These are phyloP conservation scores for Heptranchias perlo DNA, from an alignment of 2,113 vertebrate genomes.

Conservation along the genomic window DNA sequence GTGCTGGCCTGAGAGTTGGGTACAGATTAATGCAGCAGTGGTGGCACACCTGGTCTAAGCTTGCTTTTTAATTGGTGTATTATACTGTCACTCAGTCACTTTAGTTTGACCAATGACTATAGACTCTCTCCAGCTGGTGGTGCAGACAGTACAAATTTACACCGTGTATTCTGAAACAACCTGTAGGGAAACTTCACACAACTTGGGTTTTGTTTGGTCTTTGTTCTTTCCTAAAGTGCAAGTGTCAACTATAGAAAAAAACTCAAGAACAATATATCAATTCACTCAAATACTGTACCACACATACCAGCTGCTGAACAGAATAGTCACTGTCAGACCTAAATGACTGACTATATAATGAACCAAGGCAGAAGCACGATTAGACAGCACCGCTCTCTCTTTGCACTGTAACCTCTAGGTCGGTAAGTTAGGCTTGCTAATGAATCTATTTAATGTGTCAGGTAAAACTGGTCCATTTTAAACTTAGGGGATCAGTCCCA, in stretches of 20 bases:
- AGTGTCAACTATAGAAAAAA: neutral
- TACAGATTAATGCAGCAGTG: neutral
- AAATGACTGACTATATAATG: conserved; percentile 30
- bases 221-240: neutral
- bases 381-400: conserved; percentile 3
- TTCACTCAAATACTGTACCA: conserved; percentile 8
- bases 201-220: neutral
- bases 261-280: neutral
- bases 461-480: conserved; percentile 22
- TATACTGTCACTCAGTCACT: conserved; percentile 20
- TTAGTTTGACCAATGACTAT: neutral
- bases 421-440: neutral
- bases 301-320: neutral
- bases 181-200: neutral
- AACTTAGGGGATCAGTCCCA: neutral
- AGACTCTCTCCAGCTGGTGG: neutral
- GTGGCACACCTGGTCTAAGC: neutral
- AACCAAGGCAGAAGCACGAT: conserved; percentile 27
- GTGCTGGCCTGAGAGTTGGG: neutral
- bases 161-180: neutral
- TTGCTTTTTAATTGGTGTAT: conserved; percentile 10
- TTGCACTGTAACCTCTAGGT: conserved; percentile 24
- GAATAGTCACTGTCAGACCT: neutral
- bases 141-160: neutral
- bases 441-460: conserved; percentile 12